These are phyloP conservation scores for Eupithecia subumbrata DNA, from an alignment of 2,888 invertebrate species.

Conservation along the genomic window DNA sequence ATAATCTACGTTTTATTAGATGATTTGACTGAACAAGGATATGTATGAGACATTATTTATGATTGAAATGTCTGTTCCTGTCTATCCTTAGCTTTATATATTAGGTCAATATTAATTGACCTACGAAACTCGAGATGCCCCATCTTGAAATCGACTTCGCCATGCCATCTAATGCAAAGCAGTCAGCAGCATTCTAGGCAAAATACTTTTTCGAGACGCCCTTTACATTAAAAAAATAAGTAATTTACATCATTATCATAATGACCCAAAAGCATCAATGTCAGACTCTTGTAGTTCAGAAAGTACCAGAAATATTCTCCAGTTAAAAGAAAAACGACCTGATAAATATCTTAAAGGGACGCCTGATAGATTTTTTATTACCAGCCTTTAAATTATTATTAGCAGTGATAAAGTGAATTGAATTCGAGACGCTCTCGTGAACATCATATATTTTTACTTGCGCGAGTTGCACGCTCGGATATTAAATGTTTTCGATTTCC, in stretches of 20 bases:
- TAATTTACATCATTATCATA: neutral
- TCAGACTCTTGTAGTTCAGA: neutral
- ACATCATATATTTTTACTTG: slow-evolving; percentile 15
- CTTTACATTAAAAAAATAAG: neutral
- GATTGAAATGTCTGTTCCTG: neutral
- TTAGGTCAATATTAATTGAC: neutral
- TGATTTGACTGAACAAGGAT: neutral
- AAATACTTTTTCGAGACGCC: neutral
- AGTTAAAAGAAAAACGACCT: slow-evolving; percentile 3
- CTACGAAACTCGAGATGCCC: neutral
- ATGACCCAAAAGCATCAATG: neutral
- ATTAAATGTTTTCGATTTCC: slow-evolving; percentile 10
- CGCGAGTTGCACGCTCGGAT: slow-evolving; percentile 7
- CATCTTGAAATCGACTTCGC: neutral
- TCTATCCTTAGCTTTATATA: neutral
- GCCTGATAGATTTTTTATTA: slow-evolving; percentile 7
- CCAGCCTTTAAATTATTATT: slow-evolving; percentile 8
- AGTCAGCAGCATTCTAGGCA: neutral
- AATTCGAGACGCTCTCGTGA: slow-evolving; percentile 17
- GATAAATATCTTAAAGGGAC: slow-evolving; percentile 10
- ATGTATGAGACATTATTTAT: neutral
- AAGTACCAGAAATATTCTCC: neutral
- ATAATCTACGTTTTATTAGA: neutral
- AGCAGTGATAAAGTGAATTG: slow-evolving; percentile 15
- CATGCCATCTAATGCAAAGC: neutral